Evolutionary conservation across 1,140 invertebrate genomes (phyloP).

Genomic region (Diachasmimorpha longicaudata): DNA sequence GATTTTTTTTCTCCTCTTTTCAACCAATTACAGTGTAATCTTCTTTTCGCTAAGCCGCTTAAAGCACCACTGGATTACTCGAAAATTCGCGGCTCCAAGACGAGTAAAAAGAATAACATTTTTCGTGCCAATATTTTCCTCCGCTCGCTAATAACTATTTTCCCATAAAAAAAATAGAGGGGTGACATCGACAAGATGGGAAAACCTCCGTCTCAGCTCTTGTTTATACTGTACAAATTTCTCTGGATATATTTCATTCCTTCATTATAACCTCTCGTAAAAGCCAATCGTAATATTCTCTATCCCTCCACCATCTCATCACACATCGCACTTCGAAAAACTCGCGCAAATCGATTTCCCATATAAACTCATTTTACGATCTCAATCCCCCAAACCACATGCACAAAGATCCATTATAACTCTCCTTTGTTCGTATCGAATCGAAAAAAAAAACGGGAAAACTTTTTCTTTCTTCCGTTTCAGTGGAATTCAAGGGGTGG

Average conservation of each 20-base stretch:
- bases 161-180: not conserved
- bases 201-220: not conserved
- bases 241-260: conserved; percentile 10
- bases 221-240: conserved; percentile 19
- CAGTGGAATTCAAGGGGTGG: not conserved
- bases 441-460: not conserved
- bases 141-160: conserved; percentile 7
- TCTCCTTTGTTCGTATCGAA: conserved; percentile 14
- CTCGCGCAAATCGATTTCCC: not conserved
- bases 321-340: not conserved
- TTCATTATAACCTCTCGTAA: conserved; percentile 22
- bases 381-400: not conserved
- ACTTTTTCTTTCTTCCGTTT: not conserved
- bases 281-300: not conserved
- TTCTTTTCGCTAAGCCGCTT: not conserved
- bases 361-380: conserved; percentile 15
- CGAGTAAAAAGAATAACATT: not conserved
- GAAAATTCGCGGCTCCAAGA: not conserved
- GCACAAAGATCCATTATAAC: conserved; percentile 31
- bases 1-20: not conserved
- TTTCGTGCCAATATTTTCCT: not conserved
- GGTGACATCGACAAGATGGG: not conserved
- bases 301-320: conserved; percentile 6
- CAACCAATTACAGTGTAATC: not conserved
- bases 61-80: not conserved